phyloP scores from a whole-genome alignment of 2,113 vertebrate genomes.

The Uropsilus gracilis region DNA sequence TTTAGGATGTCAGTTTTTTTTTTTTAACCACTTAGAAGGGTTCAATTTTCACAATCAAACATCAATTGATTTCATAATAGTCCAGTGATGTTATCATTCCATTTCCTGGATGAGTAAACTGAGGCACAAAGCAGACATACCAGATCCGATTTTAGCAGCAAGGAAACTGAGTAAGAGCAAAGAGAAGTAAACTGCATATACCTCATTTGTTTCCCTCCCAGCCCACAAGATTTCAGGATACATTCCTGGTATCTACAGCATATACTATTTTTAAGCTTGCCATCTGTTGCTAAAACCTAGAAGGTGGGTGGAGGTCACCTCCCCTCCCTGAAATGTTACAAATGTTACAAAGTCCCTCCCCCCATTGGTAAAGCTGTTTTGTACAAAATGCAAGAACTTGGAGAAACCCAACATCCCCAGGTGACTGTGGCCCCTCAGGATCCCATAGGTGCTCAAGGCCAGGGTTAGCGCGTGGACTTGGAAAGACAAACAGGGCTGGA shows the following conservation, averaged over 20 bases:
- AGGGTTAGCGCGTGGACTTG: not conserved
- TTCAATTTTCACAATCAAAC: not conserved
- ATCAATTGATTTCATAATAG: not conserved
- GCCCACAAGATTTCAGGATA: not conserved
- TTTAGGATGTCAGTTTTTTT: not conserved
- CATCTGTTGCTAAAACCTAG: constrained; percentile 17
- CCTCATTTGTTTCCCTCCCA: not conserved
- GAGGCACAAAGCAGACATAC: not conserved
- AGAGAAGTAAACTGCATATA: not conserved
- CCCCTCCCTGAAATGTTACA: not conserved
- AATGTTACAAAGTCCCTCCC: not conserved
- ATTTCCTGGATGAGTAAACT: constrained; percentile 44
- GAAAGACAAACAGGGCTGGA: not conserved
- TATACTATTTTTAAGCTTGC: not conserved
- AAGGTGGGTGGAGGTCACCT: not conserved
- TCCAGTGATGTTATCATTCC: not conserved
- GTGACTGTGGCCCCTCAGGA: not conserved
- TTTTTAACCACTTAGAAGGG: not conserved
- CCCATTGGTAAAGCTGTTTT: not conserved
- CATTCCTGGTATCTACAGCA: not conserved
- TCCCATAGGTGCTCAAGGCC: not conserved
- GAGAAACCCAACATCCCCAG: not conserved
- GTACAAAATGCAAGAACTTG: not conserved
- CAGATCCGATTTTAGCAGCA: not conserved
- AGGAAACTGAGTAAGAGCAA: not conserved